Evolutionary conservation across 2,888 invertebrate genomes (phyloP).

Genomic region (Labia minor): DNA sequence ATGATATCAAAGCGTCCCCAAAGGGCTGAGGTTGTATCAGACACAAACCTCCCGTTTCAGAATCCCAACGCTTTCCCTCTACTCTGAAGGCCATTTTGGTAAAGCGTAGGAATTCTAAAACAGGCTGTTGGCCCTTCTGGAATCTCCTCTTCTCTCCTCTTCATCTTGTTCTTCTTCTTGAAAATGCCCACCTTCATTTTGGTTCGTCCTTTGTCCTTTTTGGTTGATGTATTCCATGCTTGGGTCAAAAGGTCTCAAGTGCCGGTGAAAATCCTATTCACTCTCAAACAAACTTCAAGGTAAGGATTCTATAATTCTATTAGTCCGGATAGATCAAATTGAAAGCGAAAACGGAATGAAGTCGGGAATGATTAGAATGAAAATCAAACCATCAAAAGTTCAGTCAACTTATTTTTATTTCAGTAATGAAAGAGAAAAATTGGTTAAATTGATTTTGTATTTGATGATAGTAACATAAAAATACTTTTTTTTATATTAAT

Average conservation of each 20-base stretch:
- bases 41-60: conserved; percentile 55
- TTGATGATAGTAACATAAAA: too few relatives aligned
- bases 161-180: not conserved
- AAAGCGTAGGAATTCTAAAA: conserved; percentile 96
- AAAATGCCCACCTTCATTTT: too few relatives aligned
- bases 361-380: too few relatives aligned
- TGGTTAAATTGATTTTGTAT: too few relatives aligned
- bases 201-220: not conserved
- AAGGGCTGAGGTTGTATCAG: not conserved
- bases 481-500: too few relatives aligned
- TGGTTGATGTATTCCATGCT: not conserved
- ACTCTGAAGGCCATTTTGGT: conserved; percentile 42
- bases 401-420: too few relatives aligned
- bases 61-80: conserved; percentile 89
- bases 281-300: conserved; percentile 9
- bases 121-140: conserved; percentile 31
- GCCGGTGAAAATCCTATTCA: not conserved
- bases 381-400: too few relatives aligned
- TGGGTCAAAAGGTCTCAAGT: not conserved
- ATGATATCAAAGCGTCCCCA: too few relatives aligned
- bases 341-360: not conserved
- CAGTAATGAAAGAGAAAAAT: too few relatives aligned
- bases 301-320: not conserved
- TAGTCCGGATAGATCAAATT: not conserved
- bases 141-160: not conserved